These are phyloP conservation scores for Lycophotia porphyrea DNA, from an alignment of 2,888 invertebrate genomes.

Conservation along the genomic window DNA sequence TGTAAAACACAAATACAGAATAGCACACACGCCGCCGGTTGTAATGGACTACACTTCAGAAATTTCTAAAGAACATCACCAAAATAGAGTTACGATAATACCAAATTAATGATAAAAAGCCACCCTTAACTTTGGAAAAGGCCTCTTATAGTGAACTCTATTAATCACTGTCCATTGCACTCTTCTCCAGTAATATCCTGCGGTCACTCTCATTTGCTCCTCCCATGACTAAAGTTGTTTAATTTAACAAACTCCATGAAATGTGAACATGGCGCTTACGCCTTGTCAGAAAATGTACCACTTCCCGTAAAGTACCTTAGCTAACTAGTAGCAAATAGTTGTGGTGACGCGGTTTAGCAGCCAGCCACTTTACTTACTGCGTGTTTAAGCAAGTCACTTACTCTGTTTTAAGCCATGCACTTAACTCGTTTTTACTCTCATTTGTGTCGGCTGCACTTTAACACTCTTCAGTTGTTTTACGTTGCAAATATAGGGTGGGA, in stretches of 20 bases:
- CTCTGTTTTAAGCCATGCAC: not conserved
- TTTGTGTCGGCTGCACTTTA: not conserved
- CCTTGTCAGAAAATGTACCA: not conserved
- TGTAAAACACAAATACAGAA: too few species aligned
- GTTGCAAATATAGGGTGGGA: not conserved
- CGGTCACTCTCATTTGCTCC: not conserved
- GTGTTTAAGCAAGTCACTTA: not conserved
- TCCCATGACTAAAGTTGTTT: not conserved
- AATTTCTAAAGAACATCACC: not conserved
- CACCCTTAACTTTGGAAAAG: not conserved
- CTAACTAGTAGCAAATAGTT: constrained; percentile 13
- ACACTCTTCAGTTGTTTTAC: not conserved
- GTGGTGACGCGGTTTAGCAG: not conserved
- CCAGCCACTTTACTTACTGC: not conserved
- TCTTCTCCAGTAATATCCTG: not conserved
- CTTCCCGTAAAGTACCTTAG: not conserved
- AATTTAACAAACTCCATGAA: not conserved
- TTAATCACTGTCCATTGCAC: not conserved
- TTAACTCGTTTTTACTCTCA: constrained; percentile 13
- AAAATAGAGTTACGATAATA: not conserved
- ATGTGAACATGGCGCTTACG: not conserved
- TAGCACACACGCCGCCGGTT: not conserved
- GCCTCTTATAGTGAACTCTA: not conserved
- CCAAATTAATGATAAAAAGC: not conserved
- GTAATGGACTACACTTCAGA: not conserved